These are phyloP conservation scores for Agrilus biguttatus DNA, from an alignment of 2,888 invertebrate species.

Conservation along the genomic window DNA sequence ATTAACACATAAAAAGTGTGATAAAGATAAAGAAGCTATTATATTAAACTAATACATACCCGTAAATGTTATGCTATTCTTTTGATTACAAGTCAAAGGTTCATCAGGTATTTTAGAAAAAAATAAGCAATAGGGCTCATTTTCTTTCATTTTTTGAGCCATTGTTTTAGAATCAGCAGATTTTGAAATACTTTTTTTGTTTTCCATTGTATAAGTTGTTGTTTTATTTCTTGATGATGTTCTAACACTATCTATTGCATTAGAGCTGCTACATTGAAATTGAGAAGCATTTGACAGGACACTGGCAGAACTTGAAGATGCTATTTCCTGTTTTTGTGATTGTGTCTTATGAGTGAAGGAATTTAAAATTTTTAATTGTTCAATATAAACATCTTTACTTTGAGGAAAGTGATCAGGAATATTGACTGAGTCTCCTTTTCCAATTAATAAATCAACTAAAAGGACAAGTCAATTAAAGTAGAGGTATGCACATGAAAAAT, in stretches of 20 bases:
- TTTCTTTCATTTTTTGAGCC: constrained; percentile 47
- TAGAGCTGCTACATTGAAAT: not conserved
- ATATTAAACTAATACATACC: constrained; percentile 31
- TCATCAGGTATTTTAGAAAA: constrained; percentile 56
- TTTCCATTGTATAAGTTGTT: constrained; percentile 37
- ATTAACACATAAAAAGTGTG: too few species aligned
- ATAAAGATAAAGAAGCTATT: too few species aligned
- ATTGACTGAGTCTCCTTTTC: constrained; percentile 32
- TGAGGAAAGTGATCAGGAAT: constrained; percentile 41
- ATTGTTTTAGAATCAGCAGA: constrained; percentile 34
- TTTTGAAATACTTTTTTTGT: constrained; percentile 30
- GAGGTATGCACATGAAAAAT: too few species aligned
- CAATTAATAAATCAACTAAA: constrained; percentile 52
- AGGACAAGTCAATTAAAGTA: constrained; percentile 7
- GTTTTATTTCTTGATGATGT: constrained; percentile 18
- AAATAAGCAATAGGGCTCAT: constrained; percentile 62
- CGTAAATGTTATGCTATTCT: constrained; percentile 53
- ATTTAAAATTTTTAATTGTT: constrained; percentile 44
- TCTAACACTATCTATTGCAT: constrained; percentile 12
- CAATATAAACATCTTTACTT: constrained; percentile 38
- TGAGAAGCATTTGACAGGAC: not conserved
- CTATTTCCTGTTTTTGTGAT: constrained; percentile 1
- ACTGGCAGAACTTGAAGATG: not conserved
- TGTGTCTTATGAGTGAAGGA: constrained; percentile 9
- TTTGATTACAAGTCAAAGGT: constrained; percentile 46